A percentile compares a stretch with the other conserved stretches of the same genome.
Conservation (phyloP, 2,113 vertebrate genomes). For the Chauna torquata region DNA sequence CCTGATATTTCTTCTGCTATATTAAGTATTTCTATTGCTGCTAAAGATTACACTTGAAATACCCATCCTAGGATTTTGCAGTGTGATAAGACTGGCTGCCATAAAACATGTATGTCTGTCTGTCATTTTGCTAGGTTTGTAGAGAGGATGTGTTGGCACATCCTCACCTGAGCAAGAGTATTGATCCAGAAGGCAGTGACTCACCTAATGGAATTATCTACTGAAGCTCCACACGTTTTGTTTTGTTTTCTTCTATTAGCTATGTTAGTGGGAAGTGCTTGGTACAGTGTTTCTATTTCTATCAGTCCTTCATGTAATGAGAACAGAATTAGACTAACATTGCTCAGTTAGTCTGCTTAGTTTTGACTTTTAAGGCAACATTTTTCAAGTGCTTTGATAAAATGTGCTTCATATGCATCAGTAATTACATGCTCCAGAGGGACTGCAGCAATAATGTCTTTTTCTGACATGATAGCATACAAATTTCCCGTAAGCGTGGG, state of each 20-base stretch:
- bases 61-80: neutral
- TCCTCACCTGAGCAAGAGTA: rapidly evolving
- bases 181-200: neutral
- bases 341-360: neutral
- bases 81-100: neutral
- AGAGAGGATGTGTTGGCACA: rapidly evolving
- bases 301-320: neutral
- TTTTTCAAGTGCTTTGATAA: neutral
- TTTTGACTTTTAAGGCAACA: neutral
- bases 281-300: rapidly evolving
- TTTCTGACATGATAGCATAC: neutral
- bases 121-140: neutral
- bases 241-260: neutral
- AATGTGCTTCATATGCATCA: neutral
- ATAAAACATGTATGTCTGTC: rapidly evolving
- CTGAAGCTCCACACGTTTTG: neutral
- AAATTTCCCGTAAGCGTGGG: constrained; percentile 8
- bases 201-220: neutral
- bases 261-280: neutral
- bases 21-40: neutral
- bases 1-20: neutral
- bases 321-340: neutral
- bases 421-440: neutral
- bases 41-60: neutral
- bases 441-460: neutral